Base-by-base conservation (phyloP, 2,888 invertebrate genomes). In the Pherbina coryleti region DNA sequence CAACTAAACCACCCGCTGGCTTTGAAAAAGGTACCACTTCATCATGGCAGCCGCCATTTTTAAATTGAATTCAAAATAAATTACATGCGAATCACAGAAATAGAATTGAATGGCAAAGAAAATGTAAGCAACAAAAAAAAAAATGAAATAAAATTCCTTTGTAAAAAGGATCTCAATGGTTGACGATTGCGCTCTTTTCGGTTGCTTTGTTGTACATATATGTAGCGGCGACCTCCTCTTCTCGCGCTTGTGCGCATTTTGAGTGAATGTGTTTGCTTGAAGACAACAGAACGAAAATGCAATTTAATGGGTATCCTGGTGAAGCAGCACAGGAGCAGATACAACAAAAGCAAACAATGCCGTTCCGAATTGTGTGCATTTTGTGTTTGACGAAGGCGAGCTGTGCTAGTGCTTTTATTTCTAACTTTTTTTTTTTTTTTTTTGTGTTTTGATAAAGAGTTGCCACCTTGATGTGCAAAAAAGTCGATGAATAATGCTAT, bases 401-500 rank as follows among this genome's bases (percentile, higher is more conserved):
- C 44, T 44, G 44, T 44, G 55, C 51, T 62, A 57, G n/a, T 64
- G 3, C 69, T n/a, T 9, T 69, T 64, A 5, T 76, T 72, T 49
- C 7, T 82, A 76, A 3, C 1, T 64, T 69, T 71, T 79, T 79
- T 14, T 5, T 64, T 69, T 71, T 79, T 79, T 75, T 49, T 53
- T 60, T 11, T 22, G 1, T 14, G 28, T 28, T 11, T 25, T 60
- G 7, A 60, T 8, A 55, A 19, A 60, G 25, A 3, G 44, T 60
- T 25, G 60, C 60, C 22, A 60, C 60, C 22, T 31, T 31, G 3
- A 3, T 31, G 3, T 31, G 3, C 5, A 31, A 31, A n/a, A n/a
- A n/a, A n/a, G n/a, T n/a, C n/a, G n/a, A n/a, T n/a, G n/a, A n/a
- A n/a, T n/a, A n/a, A n/a, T n/a, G n/a, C n/a, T n/a, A n/a, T n/a